A percentile compares a stretch with the other conserved stretches of the same genome.
These are phyloP conservation scores for Ctenicera cuprea DNA, from an alignment of 2,888 invertebrate species.

Conservation along the genomic window DNA sequence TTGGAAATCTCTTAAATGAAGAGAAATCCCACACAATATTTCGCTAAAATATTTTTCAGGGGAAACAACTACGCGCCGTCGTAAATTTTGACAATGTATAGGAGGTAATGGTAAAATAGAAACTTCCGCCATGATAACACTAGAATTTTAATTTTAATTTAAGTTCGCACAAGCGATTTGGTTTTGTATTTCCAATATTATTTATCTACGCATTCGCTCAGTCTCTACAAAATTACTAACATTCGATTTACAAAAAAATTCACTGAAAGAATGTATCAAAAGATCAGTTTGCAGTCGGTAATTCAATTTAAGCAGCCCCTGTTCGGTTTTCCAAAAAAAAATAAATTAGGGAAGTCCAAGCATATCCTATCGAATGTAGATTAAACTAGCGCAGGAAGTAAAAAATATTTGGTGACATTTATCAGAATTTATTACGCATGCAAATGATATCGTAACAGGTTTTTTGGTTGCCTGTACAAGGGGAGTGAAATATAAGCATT, in stretches of 20 bases:
- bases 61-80: background rate
- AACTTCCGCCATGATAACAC: background rate
- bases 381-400: background rate
- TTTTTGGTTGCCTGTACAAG: conserved; percentile 1
- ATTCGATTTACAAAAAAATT: too few relatives aligned
- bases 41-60: background rate
- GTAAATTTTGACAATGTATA: background rate
- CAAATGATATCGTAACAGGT: background rate
- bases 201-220: too few relatives aligned
- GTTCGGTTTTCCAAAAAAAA: background rate
- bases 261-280: too few relatives aligned
- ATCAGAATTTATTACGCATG: conserved; percentile 20
- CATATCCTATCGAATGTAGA: background rate
- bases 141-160: too few relatives aligned
- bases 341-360: background rate
- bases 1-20: too few relatives aligned
- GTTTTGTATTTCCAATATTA: too few relatives aligned
- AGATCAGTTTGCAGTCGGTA: background rate
- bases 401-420: conserved; percentile 23
- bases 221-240: too few relatives aligned
- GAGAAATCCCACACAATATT: background rate
- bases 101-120: too few relatives aligned
- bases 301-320: background rate
- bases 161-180: too few relatives aligned
- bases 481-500: background rate